Conservation (phyloP, 1,140 invertebrate species). For the Phthorimaea operculella region DNA sequence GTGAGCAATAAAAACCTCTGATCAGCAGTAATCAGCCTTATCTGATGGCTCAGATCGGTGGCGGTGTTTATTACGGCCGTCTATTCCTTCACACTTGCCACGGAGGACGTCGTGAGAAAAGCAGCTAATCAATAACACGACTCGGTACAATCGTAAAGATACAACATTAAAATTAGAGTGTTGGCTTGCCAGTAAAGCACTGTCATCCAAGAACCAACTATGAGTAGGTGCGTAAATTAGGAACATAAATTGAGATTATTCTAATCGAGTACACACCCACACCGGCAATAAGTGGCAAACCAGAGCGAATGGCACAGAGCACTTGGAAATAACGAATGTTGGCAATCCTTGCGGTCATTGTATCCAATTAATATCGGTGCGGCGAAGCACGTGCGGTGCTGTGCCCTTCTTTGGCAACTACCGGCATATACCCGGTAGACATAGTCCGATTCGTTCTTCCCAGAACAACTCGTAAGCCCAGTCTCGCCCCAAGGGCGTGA, state of each 20-base stretch:
- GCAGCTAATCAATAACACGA: neutral
- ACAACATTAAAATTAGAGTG: too few relatives aligned
- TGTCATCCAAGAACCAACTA: neutral
- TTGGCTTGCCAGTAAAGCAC: neutral
- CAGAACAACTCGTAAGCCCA: too few relatives aligned
- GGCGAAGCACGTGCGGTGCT: constrained; percentile 31
- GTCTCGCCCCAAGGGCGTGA: too few relatives aligned
- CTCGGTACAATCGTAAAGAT: neutral
- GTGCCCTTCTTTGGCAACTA: too few relatives aligned
- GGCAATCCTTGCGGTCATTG: constrained; percentile 29
- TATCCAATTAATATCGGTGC: constrained; percentile 37
- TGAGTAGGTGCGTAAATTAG: constrained; percentile 3
- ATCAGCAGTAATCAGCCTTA: constrained; percentile 39
- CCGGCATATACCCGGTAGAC: too few relatives aligned
- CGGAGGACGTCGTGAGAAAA: constrained; percentile 15
- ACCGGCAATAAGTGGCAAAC: constrained; percentile 2
- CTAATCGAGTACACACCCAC: constrained; percentile 9
- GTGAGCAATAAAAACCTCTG: constrained; percentile 28
- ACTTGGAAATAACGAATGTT: constrained; percentile 30
- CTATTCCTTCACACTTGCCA: neutral
- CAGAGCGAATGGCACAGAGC: constrained; percentile 16
- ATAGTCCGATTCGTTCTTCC: too few relatives aligned
- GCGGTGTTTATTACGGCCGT: neutral
- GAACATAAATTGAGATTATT: constrained; percentile 22
- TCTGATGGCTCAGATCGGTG: constrained; percentile 14